Percentiles rank a stretch among this genome's conserved stretches.
phyloP scores from a whole-genome alignment of 2,888 invertebrate genomes.

The Conchocele bisecta region DNA sequence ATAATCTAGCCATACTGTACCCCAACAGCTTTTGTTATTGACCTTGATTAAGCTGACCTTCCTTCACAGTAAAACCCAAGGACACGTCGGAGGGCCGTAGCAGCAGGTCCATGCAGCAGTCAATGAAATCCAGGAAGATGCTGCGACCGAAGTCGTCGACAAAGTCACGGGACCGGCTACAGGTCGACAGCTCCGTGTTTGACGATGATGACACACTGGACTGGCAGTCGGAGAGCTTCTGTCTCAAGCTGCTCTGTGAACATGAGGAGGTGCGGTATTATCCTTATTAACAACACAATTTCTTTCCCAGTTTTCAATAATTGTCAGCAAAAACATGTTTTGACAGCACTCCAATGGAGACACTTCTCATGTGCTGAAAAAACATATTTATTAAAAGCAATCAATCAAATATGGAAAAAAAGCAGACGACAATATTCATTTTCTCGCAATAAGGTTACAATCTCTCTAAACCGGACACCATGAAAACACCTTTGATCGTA shows the following conservation, averaged over 20 bases:
- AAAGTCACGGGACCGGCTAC: conserved; percentile 55
- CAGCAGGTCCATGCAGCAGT: background rate
- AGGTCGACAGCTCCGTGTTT: conserved; percentile 45
- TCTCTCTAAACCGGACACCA: too few species aligned
- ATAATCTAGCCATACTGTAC: too few species aligned
- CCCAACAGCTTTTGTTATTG: background rate
- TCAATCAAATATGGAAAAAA: too few species aligned
- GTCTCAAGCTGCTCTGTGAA: conserved; percentile 73
- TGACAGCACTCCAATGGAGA: too few species aligned
- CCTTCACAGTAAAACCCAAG: background rate
- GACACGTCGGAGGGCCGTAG: conserved; percentile 8
- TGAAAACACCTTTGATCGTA: too few species aligned
- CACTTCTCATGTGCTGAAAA: too few species aligned
- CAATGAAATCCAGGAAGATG: conserved; percentile 24
- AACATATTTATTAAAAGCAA: too few species aligned
- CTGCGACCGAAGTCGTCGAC: conserved; percentile 54
- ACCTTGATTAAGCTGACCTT: background rate
- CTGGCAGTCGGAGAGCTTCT: conserved; percentile 71
- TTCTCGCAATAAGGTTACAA: too few species aligned
- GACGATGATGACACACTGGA: conserved; percentile 62
- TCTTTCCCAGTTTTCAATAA: too few species aligned
- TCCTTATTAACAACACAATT: too few species aligned
- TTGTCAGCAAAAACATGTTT: too few species aligned
- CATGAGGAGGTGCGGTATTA: conserved; percentile 71
- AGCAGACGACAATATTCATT: too few species aligned